Evolutionary conservation across 2,888 invertebrate species (phyloP), one percentile per base, ranked within the genome.

Genomic region (Philereme transversata): DNA sequence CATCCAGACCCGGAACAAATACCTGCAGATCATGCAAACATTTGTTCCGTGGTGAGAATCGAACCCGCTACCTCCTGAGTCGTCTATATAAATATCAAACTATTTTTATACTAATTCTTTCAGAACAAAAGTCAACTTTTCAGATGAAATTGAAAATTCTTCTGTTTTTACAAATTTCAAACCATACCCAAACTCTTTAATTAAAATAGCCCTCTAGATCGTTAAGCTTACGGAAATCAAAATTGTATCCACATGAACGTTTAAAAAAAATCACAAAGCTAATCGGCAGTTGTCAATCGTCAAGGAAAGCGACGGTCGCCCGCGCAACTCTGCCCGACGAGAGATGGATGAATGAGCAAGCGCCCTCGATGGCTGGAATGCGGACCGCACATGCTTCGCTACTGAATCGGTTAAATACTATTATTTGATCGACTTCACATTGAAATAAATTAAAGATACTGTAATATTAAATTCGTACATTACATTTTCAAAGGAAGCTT

Each of bases 271-370:
- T 65, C 68, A 63, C 69, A 74, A 74, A 74, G 75, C 73, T 73
- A 73, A 73, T 73, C 62, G 77, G 68, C 62, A 65, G 73, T 64
- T 65, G 73, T 82, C 81, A 76, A 67, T 81, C 81, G 77, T 74
- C 81, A 52, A 57, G 63, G 60, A 63, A 54, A 51, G 68, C 68
- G 68, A 59, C 60, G 69, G 69, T 48, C 70, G 74, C 65, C 71
- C 72, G 73, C 72, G 73, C 66, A 54, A 45, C 65, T 70, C 63
- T 63, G 51, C 56, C 61, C 65, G 86, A 69, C 72, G 88, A 88
- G 65, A 74, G 88, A 88, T 82, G 74, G 82, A 87, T 85, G 85
- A 81, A 87, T 85, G 87, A 81, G 83, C 78, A 57, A 69, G 57
- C 73, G 71, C 64, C 67, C 68, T 57, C 67, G 62, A 71, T 71